phyloP scores from a whole-genome alignment of 2,888 invertebrate species.

The Drosophila acutilabella region DNA sequence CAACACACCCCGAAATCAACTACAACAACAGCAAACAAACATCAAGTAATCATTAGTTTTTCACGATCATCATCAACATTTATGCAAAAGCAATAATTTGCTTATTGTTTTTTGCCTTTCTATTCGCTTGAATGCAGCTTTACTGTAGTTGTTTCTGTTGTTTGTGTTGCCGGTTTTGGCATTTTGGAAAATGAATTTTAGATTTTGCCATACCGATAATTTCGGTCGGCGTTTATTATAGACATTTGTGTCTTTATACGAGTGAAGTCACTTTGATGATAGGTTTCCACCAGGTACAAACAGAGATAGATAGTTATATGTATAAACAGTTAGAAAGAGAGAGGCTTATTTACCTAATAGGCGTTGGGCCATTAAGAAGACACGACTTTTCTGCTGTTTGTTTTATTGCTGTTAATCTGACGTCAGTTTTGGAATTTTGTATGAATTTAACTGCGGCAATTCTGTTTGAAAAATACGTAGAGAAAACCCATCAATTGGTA shows the following conservation, averaged over 20 bases:
- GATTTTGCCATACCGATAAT: conserved; percentile 70
- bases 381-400: conserved; percentile 41
- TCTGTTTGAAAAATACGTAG: conserved; percentile 4
- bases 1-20: conserved; percentile 45
- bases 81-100: conserved; percentile 41
- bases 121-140: conserved; percentile 77
- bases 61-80: conserved; percentile 51
- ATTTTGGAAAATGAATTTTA: conserved; percentile 62
- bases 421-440: conserved; percentile 29
- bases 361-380: conserved; percentile 40
- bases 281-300: background rate
- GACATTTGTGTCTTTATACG: conserved; percentile 34
- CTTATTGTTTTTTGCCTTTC: conserved; percentile 33
- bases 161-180: conserved; percentile 65
- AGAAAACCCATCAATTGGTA: conserved; percentile 40
- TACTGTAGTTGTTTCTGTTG: conserved; percentile 15
- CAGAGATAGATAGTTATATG: conserved; percentile 13
- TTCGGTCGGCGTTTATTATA: conserved; percentile 53
- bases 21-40: conserved; percentile 8
- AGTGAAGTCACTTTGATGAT: conserved; percentile 46
- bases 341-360: conserved; percentile 53
- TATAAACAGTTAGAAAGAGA: background rate
- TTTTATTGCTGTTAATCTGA: conserved; percentile 9
- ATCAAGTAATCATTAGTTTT: conserved; percentile 35
- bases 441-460: conserved; percentile 17